Evolutionary conservation across 2,888 invertebrate genomes (phyloP).

Genomic region (Yponomeuta cagnagella): DNA sequence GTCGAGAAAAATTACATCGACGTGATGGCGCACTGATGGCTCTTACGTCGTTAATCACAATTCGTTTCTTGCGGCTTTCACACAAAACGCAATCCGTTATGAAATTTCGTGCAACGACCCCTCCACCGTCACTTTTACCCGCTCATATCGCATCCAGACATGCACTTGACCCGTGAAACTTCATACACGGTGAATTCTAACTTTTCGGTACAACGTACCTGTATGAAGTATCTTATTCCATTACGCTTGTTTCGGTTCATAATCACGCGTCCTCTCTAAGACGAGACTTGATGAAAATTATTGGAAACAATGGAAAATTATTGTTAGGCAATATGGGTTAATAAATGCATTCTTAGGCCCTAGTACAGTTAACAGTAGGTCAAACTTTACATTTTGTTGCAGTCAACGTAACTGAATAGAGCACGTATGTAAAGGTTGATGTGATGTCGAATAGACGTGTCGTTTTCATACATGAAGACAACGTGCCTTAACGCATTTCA

Average conservation of each 20-base stretch:
- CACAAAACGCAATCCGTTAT: slow-evolving; percentile 38
- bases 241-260: background rate
- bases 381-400: too few relatives aligned
- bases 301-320: too few relatives aligned
- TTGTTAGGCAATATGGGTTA: too few relatives aligned
- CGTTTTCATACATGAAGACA: too few relatives aligned
- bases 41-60: slow-evolving; percentile 23
- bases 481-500: too few relatives aligned
- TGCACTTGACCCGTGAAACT: slow-evolving; percentile 53
- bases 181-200: slow-evolving; percentile 29
- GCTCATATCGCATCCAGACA: slow-evolving; percentile 30
- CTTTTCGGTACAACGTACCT: slow-evolving; percentile 42
- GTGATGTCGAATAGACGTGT: too few relatives aligned
- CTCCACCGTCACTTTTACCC: slow-evolving; percentile 51
- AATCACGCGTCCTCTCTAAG: background rate
- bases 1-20: background rate
- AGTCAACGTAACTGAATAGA: too few relatives aligned
- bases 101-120: slow-evolving; percentile 38
- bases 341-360: too few relatives aligned
- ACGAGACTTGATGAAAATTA: background rate
- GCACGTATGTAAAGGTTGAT: too few relatives aligned
- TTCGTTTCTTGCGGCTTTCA: slow-evolving; percentile 41
- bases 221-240: background rate
- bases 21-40: slow-evolving; percentile 23
- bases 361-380: too few relatives aligned